Conservation (phyloP, 2,888 invertebrate species). For the Caenorhabditis uteleia region DNA sequence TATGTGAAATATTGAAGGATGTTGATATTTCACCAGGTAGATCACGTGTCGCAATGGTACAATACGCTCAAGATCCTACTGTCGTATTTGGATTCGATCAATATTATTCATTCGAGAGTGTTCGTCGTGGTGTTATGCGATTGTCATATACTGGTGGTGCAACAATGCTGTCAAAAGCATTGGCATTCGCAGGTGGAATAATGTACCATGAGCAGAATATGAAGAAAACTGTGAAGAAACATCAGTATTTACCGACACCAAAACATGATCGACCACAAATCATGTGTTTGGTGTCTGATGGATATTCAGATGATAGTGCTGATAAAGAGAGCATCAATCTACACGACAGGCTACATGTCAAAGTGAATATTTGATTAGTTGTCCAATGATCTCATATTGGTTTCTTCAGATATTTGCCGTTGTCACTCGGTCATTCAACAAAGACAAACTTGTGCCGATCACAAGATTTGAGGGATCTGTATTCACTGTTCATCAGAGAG, state of each 20-base stretch:
- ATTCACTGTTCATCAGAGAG: conserved; percentile 60
- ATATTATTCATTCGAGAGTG: conserved; percentile 54
- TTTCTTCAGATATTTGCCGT: conserved; percentile 46
- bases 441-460: conserved; percentile 56
- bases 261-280: conserved; percentile 64
- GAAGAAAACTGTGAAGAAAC: conserved; percentile 49
- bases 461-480: conserved; percentile 64
- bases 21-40: conserved; percentile 64
- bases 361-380: conserved; percentile 9
- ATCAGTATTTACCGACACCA: conserved; percentile 60
- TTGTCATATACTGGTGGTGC: conserved; percentile 66
- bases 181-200: conserved; percentile 63
- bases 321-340: conserved; percentile 57
- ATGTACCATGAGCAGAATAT: conserved; percentile 66
- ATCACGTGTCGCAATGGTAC: conserved; percentile 56
- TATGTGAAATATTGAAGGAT: conserved; percentile 51
- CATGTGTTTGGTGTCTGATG: conserved; percentile 63
- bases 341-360: conserved; percentile 63
- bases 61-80: conserved; percentile 61
- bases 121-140: conserved; percentile 60
- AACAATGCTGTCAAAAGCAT: conserved; percentile 65
- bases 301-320: conserved; percentile 61
- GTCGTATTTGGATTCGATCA: conserved; percentile 66
- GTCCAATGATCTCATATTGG: background rate
- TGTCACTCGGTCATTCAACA: conserved; percentile 49